Percentiles rank a stretch among this genome's conserved stretches.
Evolutionary conservation across 2,797 vertebrate species (phyloP).

Genomic region (Buphagus erythrorhynchus): DNA sequence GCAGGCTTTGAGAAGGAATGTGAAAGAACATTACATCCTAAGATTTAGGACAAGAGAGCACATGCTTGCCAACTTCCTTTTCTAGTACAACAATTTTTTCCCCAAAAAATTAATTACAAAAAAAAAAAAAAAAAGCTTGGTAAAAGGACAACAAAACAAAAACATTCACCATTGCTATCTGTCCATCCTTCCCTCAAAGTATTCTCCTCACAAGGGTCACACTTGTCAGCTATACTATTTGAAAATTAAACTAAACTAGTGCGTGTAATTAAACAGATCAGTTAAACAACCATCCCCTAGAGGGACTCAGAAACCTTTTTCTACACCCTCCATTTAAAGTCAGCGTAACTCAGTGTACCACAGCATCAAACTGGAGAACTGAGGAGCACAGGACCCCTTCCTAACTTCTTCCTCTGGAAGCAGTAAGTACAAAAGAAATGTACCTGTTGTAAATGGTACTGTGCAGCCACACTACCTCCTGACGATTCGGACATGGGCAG

Average conservation of each 20-base stretch:
- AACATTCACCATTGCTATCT: rapidly evolving
- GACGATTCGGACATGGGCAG: conserved; percentile 77
- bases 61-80: rapidly evolving
- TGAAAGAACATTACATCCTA: rapidly evolving
- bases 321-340: background rate
- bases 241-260: background rate
- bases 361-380: background rate
- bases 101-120: background rate
- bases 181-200: background rate
- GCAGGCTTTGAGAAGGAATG: background rate
- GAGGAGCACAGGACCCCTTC: background rate
- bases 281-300: background rate
- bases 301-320: background rate
- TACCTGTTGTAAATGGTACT: conserved; percentile 83
- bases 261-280: background rate
- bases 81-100: background rate
- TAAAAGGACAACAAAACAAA: background rate
- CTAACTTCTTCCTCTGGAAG: background rate
- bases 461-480: conserved; percentile 58
- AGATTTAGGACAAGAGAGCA: background rate
- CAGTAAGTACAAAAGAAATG: background rate
- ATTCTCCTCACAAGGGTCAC: background rate
- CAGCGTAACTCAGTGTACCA: background rate
- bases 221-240: background rate
- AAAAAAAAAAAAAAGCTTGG: background rate